Evolutionary conservation across 2,797 vertebrate species (phyloP), one percentile per base, ranked within the genome.

Genomic region (Catostomus latipinnis): DNA sequence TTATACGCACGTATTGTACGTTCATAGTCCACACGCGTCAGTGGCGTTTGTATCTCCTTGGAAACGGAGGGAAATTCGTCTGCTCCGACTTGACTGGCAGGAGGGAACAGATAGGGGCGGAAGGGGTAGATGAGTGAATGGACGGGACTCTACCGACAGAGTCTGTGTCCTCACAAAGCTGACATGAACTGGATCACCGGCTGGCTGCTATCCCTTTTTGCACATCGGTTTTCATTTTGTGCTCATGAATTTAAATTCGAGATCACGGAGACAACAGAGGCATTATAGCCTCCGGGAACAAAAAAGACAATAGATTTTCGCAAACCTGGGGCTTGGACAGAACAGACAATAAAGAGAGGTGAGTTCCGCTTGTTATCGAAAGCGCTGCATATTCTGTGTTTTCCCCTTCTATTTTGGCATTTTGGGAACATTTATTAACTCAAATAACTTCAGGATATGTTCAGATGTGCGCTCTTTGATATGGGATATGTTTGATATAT

Each of bases 331-430:
- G 60, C 62, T 82, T 14, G 70, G 69, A 71, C 79, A 79, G 54
- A 83, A 85, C 79, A 87, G 76, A 73, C 82, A 88, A 89, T 87
- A 76, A 84, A 67, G 77, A 34, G 89, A 92, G 93, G 92, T 94
- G 86, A 90, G 92, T 52, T 58, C 45, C 71, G 56, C 73, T 81
- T 74, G 71, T 54, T 67, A 62, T 49, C 65, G 12, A 5, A 49
- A 2, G 6, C 6, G 34, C 16, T 68, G 22, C 13, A 1, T 34
- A 18, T 10, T 58, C 6, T 16, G 48, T 5, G 2, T 46, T 56
- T 12, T 8, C 3, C 4, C 1, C 0, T 6, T 0, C 2, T 34
- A 34, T 48, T 18, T 54, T 71, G 66, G 7, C 11, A 57, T 71
- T 63, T n/a, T 7, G 5, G 11, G 10, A 12, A 18, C 18, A 56